phyloP scores from a whole-genome alignment of 2,797 vertebrate genomes.

The Sebastes melanostomus region DNA sequence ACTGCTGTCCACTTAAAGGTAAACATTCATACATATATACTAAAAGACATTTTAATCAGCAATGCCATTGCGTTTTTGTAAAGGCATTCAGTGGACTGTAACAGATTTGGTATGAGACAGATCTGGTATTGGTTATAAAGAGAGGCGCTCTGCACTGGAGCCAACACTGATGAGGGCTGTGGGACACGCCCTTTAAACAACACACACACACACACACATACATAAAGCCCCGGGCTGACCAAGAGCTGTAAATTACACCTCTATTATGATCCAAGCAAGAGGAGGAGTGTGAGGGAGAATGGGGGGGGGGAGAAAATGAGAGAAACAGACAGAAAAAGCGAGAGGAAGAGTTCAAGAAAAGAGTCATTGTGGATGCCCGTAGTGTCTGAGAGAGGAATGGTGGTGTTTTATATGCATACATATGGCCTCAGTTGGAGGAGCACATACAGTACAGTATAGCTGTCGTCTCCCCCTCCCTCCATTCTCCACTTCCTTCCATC shows the following conservation, averaged over 20 bases:
- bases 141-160: constrained; percentile 47
- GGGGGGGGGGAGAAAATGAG: constrained; percentile 21
- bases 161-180: constrained; percentile 63
- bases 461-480: neutral
- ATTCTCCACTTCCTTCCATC: constrained; percentile 24
- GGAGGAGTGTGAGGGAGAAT: constrained; percentile 13
- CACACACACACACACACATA: constrained; percentile 39
- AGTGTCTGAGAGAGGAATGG: constrained; percentile 49
- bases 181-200: constrained; percentile 68
- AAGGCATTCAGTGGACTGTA: constrained; percentile 49
- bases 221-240: constrained; percentile 43
- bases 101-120: constrained; percentile 56
- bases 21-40: neutral
- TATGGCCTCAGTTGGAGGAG: constrained; percentile 29
- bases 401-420: constrained; percentile 57
- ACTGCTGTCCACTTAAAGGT: neutral
- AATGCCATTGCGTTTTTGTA: constrained; percentile 24
- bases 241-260: constrained; percentile 66
- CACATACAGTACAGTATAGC: constrained; percentile 25
- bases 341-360: constrained; percentile 35
- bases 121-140: constrained; percentile 66
- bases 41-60: constrained; percentile 1
- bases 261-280: constrained; percentile 51
- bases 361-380: constrained; percentile 42
- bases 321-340: constrained; percentile 28